Conservation (phyloP, 2,888 invertebrate species). For the Xestia xanthographa region DNA sequence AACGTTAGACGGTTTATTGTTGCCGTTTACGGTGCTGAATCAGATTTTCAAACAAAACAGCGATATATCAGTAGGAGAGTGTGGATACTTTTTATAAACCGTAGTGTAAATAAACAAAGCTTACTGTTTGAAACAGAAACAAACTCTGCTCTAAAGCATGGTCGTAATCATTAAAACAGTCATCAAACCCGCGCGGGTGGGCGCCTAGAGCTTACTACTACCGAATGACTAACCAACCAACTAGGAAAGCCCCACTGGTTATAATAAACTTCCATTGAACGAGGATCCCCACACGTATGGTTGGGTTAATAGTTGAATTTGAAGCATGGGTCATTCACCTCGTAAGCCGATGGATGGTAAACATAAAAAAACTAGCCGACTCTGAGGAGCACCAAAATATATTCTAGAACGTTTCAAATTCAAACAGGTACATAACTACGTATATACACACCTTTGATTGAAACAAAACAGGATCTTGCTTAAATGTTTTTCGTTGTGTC, state of each 20-base stretch:
- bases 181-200: constrained; percentile 77
- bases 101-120: constrained; percentile 63
- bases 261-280: constrained; percentile 65
- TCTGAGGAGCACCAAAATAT: constrained; percentile 52
- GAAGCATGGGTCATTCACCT: constrained; percentile 79
- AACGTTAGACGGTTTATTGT: constrained; percentile 60
- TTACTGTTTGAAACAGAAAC: constrained; percentile 64
- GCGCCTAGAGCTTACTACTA: constrained; percentile 64
- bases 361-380: constrained; percentile 51
- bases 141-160: constrained; percentile 67
- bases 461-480: constrained; percentile 51
- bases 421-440: constrained; percentile 27
- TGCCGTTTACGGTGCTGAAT: constrained; percentile 30
- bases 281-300: constrained; percentile 69
- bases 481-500: constrained; percentile 39
- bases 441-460: constrained; percentile 16
- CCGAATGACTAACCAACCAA: constrained; percentile 68
- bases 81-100: constrained; percentile 44
- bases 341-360: constrained; percentile 69
- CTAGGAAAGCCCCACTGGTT: constrained; percentile 65
- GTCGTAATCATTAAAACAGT: constrained; percentile 75
- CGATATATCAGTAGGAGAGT: constrained; percentile 46
- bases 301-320: constrained; percentile 75
- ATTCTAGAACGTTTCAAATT: constrained; percentile 60
- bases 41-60: constrained; percentile 54